Evolutionary conservation across 2,113 vertebrate species (phyloP).

Genomic region (Zosterops lateralis): DNA sequence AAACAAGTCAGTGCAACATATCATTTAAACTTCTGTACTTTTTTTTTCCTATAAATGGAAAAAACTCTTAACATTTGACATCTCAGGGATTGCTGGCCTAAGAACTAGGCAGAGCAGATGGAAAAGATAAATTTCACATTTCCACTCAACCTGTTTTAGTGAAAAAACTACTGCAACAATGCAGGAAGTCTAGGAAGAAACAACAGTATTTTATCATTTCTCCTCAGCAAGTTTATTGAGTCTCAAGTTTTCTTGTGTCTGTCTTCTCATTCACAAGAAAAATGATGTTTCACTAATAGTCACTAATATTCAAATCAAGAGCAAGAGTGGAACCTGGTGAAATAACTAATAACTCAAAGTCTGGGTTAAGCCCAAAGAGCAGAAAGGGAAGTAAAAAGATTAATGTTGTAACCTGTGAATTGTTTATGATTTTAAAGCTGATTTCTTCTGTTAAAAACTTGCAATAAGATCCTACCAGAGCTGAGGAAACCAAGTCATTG

Average conservation of each 20-base stretch:
- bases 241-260: not conserved
- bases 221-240: not conserved
- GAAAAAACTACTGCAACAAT: not conserved
- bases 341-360: not conserved
- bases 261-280: not conserved
- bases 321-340: not conserved
- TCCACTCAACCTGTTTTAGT: not conserved
- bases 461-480: not conserved
- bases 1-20: not conserved
- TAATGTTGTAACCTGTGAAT: not conserved
- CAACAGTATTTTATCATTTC: not conserved
- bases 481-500: not conserved
- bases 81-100: not conserved
- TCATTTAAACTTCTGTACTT: not conserved
- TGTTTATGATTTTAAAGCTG: not conserved
- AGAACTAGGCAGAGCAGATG: not conserved
- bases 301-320: not conserved
- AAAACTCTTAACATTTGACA: not conserved
- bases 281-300: not conserved
- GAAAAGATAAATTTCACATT: not conserved
- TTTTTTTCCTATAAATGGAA: not conserved
- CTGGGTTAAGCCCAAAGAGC: not conserved
- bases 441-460: not conserved
- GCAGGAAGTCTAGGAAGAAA: not conserved
- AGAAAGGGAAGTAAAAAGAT: constrained; percentile 2